Conservation (phyloP, 2,113 vertebrate species). For the Scomber scombrus region DNA sequence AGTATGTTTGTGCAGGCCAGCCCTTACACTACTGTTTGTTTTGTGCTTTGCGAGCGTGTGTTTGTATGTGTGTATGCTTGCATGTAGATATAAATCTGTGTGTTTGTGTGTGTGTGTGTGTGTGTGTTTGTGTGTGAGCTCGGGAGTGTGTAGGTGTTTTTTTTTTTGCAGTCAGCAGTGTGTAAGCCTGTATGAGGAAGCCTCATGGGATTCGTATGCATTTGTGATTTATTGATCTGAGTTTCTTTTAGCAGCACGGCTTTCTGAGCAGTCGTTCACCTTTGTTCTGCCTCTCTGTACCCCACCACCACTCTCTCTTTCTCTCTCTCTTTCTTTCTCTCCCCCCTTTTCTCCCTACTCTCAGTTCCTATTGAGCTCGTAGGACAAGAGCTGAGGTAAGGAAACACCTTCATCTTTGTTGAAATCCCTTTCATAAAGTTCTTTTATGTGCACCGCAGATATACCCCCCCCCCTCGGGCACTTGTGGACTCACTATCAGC, state of each 20-base stretch:
- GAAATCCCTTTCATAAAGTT: conserved; percentile 65
- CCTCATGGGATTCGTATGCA: conserved; percentile 72
- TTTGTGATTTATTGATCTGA: conserved; percentile 84
- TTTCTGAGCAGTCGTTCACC: conserved; percentile 71
- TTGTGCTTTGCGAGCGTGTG: conserved; percentile 18
- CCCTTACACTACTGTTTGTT: conserved; percentile 31
- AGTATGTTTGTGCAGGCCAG: conserved; percentile 5
- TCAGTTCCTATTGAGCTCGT: conserved; percentile 89
- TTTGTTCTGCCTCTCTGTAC: conserved; percentile 63
- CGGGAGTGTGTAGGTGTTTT: conserved; percentile 23
- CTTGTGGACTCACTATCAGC: conserved; percentile 14
- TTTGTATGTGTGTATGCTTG: not conserved
- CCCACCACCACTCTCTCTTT: conserved; percentile 5
- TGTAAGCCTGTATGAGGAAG: conserved; percentile 60
- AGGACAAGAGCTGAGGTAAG: conserved; percentile 97
- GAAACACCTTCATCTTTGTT: conserved; percentile 67
- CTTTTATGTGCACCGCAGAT: conserved; percentile 57
- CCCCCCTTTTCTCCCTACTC: conserved; percentile 26
- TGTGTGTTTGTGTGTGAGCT: conserved; percentile 20
- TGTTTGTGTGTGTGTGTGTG: conserved; percentile 37
- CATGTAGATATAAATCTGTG: not conserved
- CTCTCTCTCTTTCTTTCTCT: conserved; percentile 2
- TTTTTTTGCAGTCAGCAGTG: conserved; percentile 65
- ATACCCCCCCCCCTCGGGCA: conserved; percentile 6
- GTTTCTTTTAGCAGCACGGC: conserved; percentile 73